Evolutionary conservation across 2,113 vertebrate genomes (phyloP).

Genomic region (Rattus rattus): DNA sequence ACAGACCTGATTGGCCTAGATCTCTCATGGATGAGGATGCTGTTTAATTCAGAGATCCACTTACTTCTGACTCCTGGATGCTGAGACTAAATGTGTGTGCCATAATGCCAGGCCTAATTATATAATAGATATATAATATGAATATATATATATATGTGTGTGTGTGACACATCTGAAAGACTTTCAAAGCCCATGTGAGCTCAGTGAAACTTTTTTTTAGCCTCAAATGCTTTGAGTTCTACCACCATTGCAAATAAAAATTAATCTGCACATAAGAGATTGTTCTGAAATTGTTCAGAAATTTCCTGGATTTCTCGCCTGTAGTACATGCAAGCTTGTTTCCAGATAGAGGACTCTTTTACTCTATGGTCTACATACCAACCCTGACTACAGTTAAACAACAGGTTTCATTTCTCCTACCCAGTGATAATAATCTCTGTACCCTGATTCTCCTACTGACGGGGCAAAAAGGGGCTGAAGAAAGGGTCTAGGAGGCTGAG

Average conservation of each 20-base stretch:
- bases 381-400: neutral
- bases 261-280: neutral
- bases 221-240: neutral
- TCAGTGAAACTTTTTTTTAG: constrained; percentile 9
- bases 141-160: neutral
- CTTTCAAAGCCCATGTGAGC: neutral
- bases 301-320: neutral
- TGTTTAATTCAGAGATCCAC: neutral
- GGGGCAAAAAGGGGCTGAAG: neutral
- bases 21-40: neutral
- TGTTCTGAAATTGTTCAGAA: neutral
- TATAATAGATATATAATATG: neutral
- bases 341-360: neutral
- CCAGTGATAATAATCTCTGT: neutral
- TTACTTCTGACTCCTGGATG: neutral
- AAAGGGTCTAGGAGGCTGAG: neutral
- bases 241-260: neutral
- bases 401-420: neutral
- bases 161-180: neutral
- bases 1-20: neutral
- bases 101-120: neutral
- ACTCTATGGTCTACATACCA: neutral
- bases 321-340: constrained; percentile 35
- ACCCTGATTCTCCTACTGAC: neutral
- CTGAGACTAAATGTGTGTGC: neutral